Conservation (phyloP, 2,797 vertebrate genomes). For the Siniperca obscura region DNA sequence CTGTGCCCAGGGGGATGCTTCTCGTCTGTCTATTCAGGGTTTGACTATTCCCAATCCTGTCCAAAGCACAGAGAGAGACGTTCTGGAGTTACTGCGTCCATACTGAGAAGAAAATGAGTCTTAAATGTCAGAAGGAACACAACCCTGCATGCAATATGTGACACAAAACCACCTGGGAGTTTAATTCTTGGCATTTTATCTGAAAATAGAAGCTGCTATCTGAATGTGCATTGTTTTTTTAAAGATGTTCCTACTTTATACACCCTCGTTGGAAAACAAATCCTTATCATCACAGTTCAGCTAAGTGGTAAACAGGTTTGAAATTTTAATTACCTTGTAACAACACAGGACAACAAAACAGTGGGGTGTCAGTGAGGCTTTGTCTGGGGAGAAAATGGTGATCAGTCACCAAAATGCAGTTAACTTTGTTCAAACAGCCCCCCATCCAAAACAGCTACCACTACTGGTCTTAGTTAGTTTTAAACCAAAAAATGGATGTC, state of each 20-base stretch:
- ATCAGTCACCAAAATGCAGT: conserved; percentile 5
- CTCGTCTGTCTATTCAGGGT: conserved; percentile 59
- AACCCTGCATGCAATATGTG: neutral
- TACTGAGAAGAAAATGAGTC: conserved; percentile 8
- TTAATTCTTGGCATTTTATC: conserved; percentile 1
- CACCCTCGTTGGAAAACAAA: neutral
- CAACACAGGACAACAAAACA: neutral
- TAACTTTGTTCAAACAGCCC: neutral
- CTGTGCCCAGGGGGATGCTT: conserved; percentile 59
- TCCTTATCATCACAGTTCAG: neutral
- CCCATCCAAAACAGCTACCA: neutral
- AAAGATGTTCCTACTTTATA: neutral
- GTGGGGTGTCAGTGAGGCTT: neutral
- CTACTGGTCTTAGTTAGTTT: neutral
- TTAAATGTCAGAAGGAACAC: conserved; percentile 33
- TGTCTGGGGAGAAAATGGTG: neutral
- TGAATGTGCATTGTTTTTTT: conserved; percentile 7
- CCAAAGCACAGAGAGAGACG: conserved; percentile 17
- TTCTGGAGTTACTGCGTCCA: conserved; percentile 20
- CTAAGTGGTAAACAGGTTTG: conserved; percentile 34
- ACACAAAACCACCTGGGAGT: conserved; percentile 25
- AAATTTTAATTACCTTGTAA: conserved; percentile 40
- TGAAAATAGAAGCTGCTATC: neutral
- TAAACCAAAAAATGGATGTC: neutral
- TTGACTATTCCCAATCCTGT: conserved; percentile 44